Conservation (phyloP, 1,140 invertebrate genomes). For the Globodera ellingtonae region DNA sequence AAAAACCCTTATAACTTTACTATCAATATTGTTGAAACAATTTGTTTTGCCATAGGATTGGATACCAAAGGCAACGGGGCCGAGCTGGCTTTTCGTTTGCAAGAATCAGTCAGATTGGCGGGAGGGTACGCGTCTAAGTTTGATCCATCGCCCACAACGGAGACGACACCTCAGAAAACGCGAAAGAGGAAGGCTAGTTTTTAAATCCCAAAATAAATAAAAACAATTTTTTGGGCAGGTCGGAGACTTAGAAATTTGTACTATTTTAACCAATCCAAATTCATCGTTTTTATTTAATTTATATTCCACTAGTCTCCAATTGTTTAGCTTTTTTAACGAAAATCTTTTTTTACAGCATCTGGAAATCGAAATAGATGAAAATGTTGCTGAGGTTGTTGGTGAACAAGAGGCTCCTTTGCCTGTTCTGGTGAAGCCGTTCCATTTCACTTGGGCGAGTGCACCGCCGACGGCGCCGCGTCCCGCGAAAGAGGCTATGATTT, state of each 20-base stretch:
- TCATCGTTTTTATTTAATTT: no score
- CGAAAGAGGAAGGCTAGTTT: slow-evolving; percentile 3
- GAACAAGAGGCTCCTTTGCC: neutral
- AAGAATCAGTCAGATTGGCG: neutral
- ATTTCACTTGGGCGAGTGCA: neutral
- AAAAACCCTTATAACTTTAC: no score
- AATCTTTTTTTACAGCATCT: neutral
- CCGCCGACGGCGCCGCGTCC: neutral
- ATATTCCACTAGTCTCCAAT: no score
- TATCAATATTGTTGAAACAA: no score
- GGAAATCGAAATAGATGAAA: neutral
- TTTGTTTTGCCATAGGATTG: neutral
- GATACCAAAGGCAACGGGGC: slow-evolving; percentile 1
- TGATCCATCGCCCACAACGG: slow-evolving; percentile 6
- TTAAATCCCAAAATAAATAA: neutral
- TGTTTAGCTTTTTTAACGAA: no score
- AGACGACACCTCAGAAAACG: neutral
- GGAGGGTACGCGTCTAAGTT: neutral
- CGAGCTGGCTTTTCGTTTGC: neutral
- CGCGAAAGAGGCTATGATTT: neutral
- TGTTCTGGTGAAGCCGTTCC: neutral
- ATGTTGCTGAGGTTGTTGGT: neutral
- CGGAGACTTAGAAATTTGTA: no score
- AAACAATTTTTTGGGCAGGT: neutral
- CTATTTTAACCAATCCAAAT: neutral